phyloP scores from a whole-genome alignment of 2,888 invertebrate genomes.

The Mallateleia sp. region DNA sequence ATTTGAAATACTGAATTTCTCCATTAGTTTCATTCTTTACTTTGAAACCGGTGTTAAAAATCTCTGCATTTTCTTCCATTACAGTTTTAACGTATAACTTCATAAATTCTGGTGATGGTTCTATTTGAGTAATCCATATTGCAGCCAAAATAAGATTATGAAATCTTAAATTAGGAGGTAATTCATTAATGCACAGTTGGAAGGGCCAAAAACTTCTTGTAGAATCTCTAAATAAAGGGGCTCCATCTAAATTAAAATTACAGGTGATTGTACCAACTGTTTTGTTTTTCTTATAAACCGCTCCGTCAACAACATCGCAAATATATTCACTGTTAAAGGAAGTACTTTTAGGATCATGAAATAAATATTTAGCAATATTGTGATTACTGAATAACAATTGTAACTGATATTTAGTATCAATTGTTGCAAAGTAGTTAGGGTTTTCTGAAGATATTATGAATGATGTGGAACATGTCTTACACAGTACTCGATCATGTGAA shows the following conservation, averaged over 20 bases:
- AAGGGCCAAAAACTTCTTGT: constrained; percentile 46
- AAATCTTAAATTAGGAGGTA: constrained; percentile 29
- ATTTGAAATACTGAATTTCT: background rate
- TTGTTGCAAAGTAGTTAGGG: constrained; percentile 67
- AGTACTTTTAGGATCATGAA: background rate
- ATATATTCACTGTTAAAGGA: background rate
- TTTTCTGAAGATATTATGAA: constrained; percentile 21
- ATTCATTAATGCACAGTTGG: constrained; percentile 35
- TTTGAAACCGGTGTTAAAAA: background rate
- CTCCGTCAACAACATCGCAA: constrained; percentile 38
- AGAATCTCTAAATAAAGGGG: constrained; percentile 32
- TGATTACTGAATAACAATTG: constrained; percentile 40
- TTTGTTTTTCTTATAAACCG: constrained; percentile 50
- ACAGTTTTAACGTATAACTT: constrained; percentile 23
- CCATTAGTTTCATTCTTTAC: background rate
- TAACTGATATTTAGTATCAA: constrained; percentile 71
- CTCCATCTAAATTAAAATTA: constrained; percentile 75
- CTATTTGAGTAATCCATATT: constrained; percentile 35
- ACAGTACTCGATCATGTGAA: background rate
- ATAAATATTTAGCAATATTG: constrained; percentile 39
- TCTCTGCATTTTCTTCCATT: background rate
- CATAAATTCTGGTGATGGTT: constrained; percentile 38
- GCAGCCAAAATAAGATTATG: constrained; percentile 32
- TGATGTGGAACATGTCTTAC: background rate
- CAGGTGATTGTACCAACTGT: constrained; percentile 60